These are phyloP conservation scores for Pollicipes pollicipes DNA, from an alignment of 1,140 invertebrate species.

Conservation along the genomic window DNA sequence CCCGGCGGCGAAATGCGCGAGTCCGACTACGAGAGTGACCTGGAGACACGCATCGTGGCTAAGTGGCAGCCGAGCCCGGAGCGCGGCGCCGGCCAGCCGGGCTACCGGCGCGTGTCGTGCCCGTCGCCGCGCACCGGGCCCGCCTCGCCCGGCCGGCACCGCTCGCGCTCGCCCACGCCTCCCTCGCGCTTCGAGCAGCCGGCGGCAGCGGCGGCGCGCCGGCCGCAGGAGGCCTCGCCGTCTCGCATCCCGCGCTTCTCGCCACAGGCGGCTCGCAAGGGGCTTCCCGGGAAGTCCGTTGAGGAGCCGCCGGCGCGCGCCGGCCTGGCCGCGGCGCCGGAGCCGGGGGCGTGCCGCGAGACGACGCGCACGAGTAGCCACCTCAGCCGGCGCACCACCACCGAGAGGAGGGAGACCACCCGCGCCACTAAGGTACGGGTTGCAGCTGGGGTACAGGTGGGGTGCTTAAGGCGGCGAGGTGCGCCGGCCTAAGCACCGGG, in stretches of 20 bases:
- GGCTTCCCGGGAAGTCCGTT: neutral
- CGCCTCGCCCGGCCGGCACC: too few relatives aligned
- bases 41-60: constrained; percentile 19
- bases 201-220: too few relatives aligned
- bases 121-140: too few relatives aligned
- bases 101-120: neutral
- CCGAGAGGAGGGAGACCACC: neutral
- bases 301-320: neutral
- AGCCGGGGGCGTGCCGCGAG: neutral
- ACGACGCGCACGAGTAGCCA: neutral
- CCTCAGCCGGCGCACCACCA: neutral
- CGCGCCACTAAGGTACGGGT: neutral
- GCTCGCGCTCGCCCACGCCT: constrained; percentile 14
- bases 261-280: neutral
- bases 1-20: constrained; percentile 45
- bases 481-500: too few relatives aligned
- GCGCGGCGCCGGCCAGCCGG: constrained; percentile 14
- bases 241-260: too few relatives aligned
- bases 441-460: too few relatives aligned
- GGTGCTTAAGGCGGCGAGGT: too few relatives aligned
- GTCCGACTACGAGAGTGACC: constrained; percentile 51
- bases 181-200: constrained; percentile 16
- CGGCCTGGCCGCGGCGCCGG: too few relatives aligned
- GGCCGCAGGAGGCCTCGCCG: too few relatives aligned
- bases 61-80: constrained; percentile 20